Conservation (phyloP, 2,888 invertebrate genomes). For the Agrochola circellaris region DNA sequence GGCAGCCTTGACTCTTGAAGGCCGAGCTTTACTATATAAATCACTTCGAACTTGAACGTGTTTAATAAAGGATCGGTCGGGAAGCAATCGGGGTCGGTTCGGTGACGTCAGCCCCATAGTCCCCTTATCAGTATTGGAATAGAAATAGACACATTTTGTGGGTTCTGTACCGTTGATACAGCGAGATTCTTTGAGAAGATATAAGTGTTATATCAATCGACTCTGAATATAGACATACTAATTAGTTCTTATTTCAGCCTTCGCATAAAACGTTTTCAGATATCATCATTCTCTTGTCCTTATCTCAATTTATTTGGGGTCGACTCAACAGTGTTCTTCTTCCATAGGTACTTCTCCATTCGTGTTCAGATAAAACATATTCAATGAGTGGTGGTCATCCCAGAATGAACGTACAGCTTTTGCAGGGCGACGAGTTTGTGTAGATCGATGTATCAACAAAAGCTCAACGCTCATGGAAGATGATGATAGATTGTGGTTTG, state of each 20-base stretch:
- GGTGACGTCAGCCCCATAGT: conserved; percentile 40
- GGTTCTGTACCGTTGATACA: neutral
- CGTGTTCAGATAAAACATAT: neutral
- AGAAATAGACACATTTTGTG: conserved; percentile 1
- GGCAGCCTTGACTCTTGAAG: conserved; percentile 11
- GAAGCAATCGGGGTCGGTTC: conserved; percentile 1
- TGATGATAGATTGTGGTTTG: neutral
- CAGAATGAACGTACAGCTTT: neutral
- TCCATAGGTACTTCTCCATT: too few relatives aligned
- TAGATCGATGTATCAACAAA: neutral
- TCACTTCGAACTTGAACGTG: conserved; percentile 25
- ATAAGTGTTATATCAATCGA: neutral
- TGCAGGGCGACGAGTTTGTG: neutral
- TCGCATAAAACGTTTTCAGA: too few relatives aligned
- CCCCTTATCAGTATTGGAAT: neutral
- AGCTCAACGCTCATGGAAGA: neutral
- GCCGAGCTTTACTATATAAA: neutral
- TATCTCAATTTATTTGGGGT: too few relatives aligned
- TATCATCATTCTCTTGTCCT: too few relatives aligned
- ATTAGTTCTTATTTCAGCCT: neutral
- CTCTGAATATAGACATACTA: neutral
- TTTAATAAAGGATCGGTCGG: conserved; percentile 27
- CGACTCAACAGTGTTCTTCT: too few relatives aligned
- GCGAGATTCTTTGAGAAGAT: neutral
- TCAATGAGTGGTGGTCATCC: too few relatives aligned